Percentiles rank a stretch among this genome's conserved stretches.
Evolutionary conservation across 2,888 invertebrate genomes (phyloP).

Genomic region (Chironomus tentans): DNA sequence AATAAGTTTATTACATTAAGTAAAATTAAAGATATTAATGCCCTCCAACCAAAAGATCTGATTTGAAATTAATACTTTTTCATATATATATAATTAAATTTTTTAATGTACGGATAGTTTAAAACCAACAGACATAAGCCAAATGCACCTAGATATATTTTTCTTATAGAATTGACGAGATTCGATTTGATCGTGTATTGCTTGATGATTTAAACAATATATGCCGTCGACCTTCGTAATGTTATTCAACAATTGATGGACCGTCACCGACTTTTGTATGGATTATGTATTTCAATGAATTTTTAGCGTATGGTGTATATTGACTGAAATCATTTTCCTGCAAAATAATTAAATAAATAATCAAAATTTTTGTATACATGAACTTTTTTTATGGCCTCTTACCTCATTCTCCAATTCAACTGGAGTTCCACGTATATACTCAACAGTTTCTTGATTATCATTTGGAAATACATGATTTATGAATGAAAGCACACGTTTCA

Average conservation of each 20-base stretch:
- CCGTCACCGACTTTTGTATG: slow-evolving; percentile 76
- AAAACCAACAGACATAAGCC: not conserved
- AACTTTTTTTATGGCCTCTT: slow-evolving; percentile 17
- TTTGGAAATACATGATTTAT: slow-evolving; percentile 66
- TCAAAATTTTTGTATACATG: slow-evolving; percentile 23
- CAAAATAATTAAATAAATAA: slow-evolving; percentile 26
- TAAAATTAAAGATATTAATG: not conserved
- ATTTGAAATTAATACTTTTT: not conserved
- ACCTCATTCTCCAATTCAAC: slow-evolving; percentile 31
- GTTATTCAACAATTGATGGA: slow-evolving; percentile 45
- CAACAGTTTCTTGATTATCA: slow-evolving; percentile 37
- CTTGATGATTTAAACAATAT: too few species aligned
- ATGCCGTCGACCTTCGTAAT: too few species aligned
- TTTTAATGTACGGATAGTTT: too few species aligned
- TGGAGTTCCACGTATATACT: slow-evolving; percentile 52
- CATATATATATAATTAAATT: too few species aligned
- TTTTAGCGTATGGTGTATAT: slow-evolving; percentile 35
- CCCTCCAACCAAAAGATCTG: not conserved
- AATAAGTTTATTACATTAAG: not conserved
- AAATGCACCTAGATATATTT: not conserved
- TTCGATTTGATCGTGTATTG: not conserved
- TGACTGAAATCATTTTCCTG: slow-evolving; percentile 30
- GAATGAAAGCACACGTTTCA: slow-evolving; percentile 57
- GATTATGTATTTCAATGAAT: slow-evolving; percentile 70
- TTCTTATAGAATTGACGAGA: not conserved